Evolutionary conservation across 2,113 vertebrate genomes (phyloP).

Genomic region (Tupaia tana): DNA sequence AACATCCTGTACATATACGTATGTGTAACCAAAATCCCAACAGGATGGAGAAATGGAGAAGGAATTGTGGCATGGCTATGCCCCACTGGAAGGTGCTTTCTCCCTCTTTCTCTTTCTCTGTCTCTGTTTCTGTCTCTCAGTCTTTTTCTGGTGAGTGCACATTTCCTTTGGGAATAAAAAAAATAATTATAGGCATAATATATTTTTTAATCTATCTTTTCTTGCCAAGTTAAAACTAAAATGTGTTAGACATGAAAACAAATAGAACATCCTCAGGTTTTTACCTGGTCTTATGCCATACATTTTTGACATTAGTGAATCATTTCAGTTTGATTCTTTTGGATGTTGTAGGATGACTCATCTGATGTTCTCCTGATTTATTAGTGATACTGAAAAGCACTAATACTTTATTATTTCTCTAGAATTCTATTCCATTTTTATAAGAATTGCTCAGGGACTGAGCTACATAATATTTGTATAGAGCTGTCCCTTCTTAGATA

Average conservation of each 20-base stretch:
- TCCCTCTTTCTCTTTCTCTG: no score
- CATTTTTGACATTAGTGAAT: not conserved
- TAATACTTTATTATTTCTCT: not conserved
- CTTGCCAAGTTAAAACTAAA: constrained; percentile 19
- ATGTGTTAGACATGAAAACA: not conserved
- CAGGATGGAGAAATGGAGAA: no score
- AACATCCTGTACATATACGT: no score
- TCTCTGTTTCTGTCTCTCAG: no score
- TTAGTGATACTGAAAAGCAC: not conserved
- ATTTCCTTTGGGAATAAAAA: no score
- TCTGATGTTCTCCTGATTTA: not conserved
- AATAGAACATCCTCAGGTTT: not conserved
- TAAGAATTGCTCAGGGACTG: not conserved
- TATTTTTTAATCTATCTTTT: not conserved
- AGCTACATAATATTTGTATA: not conserved
- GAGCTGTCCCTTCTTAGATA: not conserved
- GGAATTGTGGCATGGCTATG: no score
- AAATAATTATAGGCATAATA: not conserved
- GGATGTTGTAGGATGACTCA: not conserved
- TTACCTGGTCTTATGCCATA: not conserved
- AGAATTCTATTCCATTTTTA: constrained; percentile 4
- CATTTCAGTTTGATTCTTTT: not conserved
- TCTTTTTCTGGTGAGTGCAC: no score
- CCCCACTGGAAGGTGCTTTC: no score
- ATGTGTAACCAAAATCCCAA: no score